A percentile compares a stretch with the other conserved stretches of the same genome.
Conservation (phyloP, 1,140 invertebrate species). For the Carcinoscorpius rotundicauda region DNA sequence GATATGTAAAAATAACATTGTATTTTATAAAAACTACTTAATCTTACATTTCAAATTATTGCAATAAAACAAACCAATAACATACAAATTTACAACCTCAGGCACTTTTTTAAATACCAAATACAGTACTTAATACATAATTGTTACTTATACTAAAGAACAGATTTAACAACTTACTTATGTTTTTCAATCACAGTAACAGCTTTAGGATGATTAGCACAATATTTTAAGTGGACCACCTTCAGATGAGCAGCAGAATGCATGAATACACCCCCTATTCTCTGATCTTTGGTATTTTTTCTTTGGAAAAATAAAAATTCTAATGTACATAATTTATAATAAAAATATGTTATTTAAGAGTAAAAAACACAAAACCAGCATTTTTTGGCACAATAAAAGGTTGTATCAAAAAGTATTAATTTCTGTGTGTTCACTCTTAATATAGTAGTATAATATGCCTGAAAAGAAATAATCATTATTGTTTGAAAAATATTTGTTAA, state of each 20-base stretch:
- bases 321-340: neutral
- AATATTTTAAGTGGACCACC: slow-evolving; percentile 72
- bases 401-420: no score
- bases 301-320: slow-evolving; percentile 30
- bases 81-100: neutral
- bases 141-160: slow-evolving; percentile 1
- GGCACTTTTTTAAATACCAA: neutral
- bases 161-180: slow-evolving; percentile 43
- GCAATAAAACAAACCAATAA: no score
- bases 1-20: no score
- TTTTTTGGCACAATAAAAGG: no score
- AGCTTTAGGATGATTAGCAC: slow-evolving; percentile 80
- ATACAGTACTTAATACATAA: neutral
- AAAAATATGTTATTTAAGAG: no score
- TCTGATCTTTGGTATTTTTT: slow-evolving; percentile 55
- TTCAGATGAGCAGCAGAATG: slow-evolving; percentile 75
- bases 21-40: no score
- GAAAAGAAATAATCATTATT: no score
- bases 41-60: no score
- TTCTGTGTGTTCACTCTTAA: no score
- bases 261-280: slow-evolving; percentile 83
- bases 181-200: slow-evolving; percentile 82
- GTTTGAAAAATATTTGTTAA: no score
- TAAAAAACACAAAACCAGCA: no score
- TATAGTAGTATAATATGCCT: no score